Base-by-base conservation (phyloP, 1,140 invertebrate species). In the Papilio helenus region DNA sequence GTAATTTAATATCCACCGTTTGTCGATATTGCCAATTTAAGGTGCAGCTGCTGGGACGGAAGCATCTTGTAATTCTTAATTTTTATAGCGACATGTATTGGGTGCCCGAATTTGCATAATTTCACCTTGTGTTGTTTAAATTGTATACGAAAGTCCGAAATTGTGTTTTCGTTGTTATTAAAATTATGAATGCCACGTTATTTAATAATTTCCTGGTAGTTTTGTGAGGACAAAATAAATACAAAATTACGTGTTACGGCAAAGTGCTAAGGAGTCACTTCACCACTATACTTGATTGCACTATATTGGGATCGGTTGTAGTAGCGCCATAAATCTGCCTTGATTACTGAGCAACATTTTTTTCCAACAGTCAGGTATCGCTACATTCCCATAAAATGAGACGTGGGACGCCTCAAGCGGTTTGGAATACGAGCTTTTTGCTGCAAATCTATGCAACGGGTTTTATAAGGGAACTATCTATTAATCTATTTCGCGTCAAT, bases 351-450 rank as follows among this genome's bases (percentile, higher is more conserved):
- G 46, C 72, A 44, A 74, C 74, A 76, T 39, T 76, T 39, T 76
- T 76, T 51, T 51, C 26, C 26, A 7, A 39, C 20, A 76, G 74
- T 61, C 74, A 76, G 18, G 74, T 76, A 26, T 58, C 51, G 29
- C 74, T 42, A 76, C 74, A 76, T 76, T 76, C 74, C 51, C 51
- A 55, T 76, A 76, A 76, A 58, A 58, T 76, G 74, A 76, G 74
- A 76, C 74, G 49, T 58, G 74, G 55, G 74, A 76, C 74, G 51
- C 7, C 23, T 34, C 49, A 34, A 46, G 74, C 23, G 74, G 20
- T 76, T 76, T 76, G 61, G 74, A 76, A 76, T 76, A 76, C 74
- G 49, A 10, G 26, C 55, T 76, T 76, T 34, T 58, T 55, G 10
- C 1, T 26, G 74, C 73, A 55, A 76, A 58, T 29, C 42, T 46